Evolutionary conservation across 2,797 vertebrate genomes (phyloP).

Genomic region (Pipistrellus kuhlii): DNA sequence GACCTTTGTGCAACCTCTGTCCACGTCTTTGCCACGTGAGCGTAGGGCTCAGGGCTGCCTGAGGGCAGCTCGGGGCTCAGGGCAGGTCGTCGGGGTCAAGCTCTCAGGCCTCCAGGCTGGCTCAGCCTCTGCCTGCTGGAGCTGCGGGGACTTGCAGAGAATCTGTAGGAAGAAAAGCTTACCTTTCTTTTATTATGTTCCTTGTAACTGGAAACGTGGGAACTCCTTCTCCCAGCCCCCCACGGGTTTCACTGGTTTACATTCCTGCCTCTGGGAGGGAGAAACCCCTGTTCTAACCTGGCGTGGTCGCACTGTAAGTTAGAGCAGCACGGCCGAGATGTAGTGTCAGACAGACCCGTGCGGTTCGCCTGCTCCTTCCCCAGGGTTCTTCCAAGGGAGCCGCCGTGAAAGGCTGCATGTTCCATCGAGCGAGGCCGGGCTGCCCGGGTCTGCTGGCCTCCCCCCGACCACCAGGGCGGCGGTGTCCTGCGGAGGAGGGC

Average conservation of each 20-base stretch:
- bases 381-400: too few species aligned
- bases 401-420: accelerated
- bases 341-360: too few species aligned
- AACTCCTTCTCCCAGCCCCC: too few species aligned
- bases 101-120: accelerated
- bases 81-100: background rate
- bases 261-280: background rate
- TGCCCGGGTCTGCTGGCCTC: accelerated
- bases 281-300: too few species aligned
- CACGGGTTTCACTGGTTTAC: background rate
- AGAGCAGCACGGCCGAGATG: too few species aligned
- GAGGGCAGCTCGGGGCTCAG: too few species aligned
- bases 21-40: background rate
- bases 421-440: background rate
- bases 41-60: too few species aligned
- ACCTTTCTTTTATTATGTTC: background rate
- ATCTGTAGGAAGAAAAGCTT: background rate
- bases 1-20: too few species aligned
- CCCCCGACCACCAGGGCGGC: accelerated
- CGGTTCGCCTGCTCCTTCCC: too few species aligned
- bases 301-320: accelerated
- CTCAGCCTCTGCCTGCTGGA: accelerated
- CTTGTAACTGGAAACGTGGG: background rate
- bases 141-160: background rate
- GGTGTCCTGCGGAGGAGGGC: accelerated